Evolutionary conservation across 2,888 invertebrate species (phyloP).

Genomic region (Lamellibrachia columna): DNA sequence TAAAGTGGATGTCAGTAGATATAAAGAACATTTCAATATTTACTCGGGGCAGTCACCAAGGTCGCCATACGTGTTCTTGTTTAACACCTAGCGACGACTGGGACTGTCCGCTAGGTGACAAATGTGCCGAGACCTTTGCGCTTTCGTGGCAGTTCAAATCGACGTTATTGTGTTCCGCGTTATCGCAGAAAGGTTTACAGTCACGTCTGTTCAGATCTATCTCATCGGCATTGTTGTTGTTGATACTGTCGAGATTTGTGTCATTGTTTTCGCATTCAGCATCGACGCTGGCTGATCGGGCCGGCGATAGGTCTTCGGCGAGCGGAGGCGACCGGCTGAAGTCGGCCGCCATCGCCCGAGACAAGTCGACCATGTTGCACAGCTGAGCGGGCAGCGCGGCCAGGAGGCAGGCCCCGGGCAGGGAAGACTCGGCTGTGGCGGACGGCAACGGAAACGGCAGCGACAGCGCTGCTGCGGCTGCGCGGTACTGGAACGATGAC

Average conservation of each 20-base stretch:
- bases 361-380: background rate
- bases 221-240: background rate
- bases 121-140: background rate
- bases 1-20: background rate
- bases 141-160: background rate
- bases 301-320: background rate
- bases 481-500: slow-evolving; percentile 6
- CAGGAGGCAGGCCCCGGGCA: background rate
- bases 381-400: background rate
- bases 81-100: background rate
- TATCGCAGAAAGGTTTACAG: background rate
- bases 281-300: background rate
- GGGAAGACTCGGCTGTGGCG: background rate
- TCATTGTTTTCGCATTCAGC: background rate
- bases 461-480: background rate
- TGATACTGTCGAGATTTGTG: background rate
- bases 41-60: background rate
- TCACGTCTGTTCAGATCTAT: background rate
- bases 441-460: slow-evolving; percentile 1
- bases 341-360: background rate
- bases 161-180: background rate
- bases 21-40: background rate
- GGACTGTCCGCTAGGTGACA: background rate
- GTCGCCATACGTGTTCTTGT: background rate
- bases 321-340: background rate